Conservation (phyloP, 2,888 invertebrate genomes). For the Tryphoninae sp. region DNA sequence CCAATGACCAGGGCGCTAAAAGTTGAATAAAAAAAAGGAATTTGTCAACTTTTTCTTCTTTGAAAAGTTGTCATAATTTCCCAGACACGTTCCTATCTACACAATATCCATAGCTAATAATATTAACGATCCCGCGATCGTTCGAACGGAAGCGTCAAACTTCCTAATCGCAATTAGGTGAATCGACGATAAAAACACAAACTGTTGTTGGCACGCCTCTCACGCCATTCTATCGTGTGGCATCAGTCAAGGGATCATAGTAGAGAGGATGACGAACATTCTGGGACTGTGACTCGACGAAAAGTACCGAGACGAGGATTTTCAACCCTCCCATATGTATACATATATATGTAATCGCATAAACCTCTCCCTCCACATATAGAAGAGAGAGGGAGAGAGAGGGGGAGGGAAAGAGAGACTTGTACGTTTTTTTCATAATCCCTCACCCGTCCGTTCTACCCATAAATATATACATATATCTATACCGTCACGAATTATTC, state of each 20-base stretch:
- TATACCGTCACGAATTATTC: conserved; percentile 55
- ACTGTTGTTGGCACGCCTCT: conserved; percentile 56
- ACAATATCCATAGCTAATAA: conserved; percentile 22
- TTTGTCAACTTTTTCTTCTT: background rate
- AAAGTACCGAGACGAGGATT: conserved; percentile 32
- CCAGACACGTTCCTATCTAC: background rate
- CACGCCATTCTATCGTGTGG: conserved; percentile 32
- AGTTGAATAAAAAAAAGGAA: background rate
- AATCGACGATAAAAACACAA: conserved; percentile 61
- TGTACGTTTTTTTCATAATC: conserved; percentile 56
- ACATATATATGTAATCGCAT: no score
- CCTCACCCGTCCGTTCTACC: conserved; percentile 18
- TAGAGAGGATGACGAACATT: conserved; percentile 48
- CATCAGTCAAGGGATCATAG: conserved; percentile 28
- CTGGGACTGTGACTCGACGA: conserved; percentile 44
- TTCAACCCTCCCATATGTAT: background rate
- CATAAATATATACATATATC: conserved; percentile 21
- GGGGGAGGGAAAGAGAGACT: conserved; percentile 10
- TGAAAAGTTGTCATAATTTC: conserved; percentile 22
- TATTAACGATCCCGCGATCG: conserved; percentile 6
- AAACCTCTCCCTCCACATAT: background rate
- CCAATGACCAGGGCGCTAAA: no score
- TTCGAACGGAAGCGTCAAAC: conserved; percentile 61
- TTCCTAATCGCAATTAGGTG: conserved; percentile 62
- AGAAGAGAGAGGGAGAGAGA: background rate